These are phyloP conservation scores for Paramacrobiotus metropolitanus DNA, from an alignment of 1,140 invertebrate species.

Conservation along the genomic window DNA sequence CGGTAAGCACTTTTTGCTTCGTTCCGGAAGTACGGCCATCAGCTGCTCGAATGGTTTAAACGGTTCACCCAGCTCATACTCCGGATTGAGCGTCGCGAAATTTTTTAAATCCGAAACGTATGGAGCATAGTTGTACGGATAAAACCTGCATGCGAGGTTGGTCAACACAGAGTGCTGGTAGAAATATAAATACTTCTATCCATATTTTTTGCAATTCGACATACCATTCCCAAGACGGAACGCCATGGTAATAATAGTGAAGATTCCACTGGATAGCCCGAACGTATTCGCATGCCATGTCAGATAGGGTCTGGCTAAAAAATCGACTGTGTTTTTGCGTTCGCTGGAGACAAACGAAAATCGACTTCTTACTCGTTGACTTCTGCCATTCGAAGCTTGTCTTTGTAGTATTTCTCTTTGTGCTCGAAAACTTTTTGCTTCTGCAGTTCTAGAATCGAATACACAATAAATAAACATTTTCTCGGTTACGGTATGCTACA, in stretches of 20 bases:
- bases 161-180: background rate
- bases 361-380: too few species aligned
- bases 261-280: conserved; percentile 85
- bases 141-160: conserved; percentile 29
- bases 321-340: too few species aligned
- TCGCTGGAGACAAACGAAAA: too few species aligned
- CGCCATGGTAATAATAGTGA: conserved; percentile 85
- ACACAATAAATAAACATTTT: too few species aligned
- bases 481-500: too few species aligned
- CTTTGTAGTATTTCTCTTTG: conserved; percentile 73
- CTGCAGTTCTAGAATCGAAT: conserved; percentile 20
- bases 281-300: conserved; percentile 68
- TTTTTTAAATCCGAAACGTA: conserved; percentile 75
- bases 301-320: conserved; percentile 42
- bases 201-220: background rate
- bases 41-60: conserved; percentile 88
- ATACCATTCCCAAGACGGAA: conserved; percentile 79
- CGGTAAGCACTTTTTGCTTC: conserved; percentile 44
- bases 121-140: conserved; percentile 84
- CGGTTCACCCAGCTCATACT: conserved; percentile 59
- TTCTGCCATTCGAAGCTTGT: conserved; percentile 35
- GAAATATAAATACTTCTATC: background rate
- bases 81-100: conserved; percentile 32
- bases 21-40: conserved; percentile 61
- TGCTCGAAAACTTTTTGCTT: conserved; percentile 51